These are phyloP conservation scores for Aphyosemion australe DNA, from an alignment of 2,113 vertebrate species.

Conservation along the genomic window DNA sequence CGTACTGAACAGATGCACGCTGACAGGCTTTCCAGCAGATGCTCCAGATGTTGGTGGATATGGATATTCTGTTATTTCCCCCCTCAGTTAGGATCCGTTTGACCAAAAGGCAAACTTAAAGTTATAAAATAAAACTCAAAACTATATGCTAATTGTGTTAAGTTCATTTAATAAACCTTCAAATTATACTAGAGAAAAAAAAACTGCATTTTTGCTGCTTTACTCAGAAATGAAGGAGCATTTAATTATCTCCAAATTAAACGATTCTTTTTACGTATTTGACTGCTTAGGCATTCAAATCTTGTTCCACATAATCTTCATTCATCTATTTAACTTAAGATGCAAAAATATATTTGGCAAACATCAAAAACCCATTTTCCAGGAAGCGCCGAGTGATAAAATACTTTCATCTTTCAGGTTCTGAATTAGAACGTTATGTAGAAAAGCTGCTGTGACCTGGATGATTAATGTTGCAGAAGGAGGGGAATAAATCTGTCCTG, in stretches of 20 bases:
- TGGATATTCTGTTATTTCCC: not conserved
- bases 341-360: not conserved
- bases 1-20: not conserved
- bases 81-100: not conserved
- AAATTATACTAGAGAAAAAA: no score
- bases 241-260: not conserved
- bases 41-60: not conserved
- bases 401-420: not conserved
- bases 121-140: slow-evolving; percentile 37
- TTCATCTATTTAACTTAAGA: slow-evolving; percentile 4
- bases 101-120: slow-evolving; percentile 1
- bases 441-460: not conserved
- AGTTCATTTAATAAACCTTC: slow-evolving; percentile 24
- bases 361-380: not conserved
- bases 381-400: not conserved
- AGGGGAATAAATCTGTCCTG: not conserved
- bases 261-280: slow-evolving; percentile 9
- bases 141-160: slow-evolving; percentile 6
- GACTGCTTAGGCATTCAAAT: slow-evolving; percentile 8
- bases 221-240: not conserved
- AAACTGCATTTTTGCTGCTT: slow-evolving; percentile 24
- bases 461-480: not conserved
- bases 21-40: not conserved
- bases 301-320: not conserved
- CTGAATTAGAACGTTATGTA: slow-evolving; percentile 4